Evolutionary conservation across 2,113 vertebrate species (phyloP).

Genomic region (Murina feae): DNA sequence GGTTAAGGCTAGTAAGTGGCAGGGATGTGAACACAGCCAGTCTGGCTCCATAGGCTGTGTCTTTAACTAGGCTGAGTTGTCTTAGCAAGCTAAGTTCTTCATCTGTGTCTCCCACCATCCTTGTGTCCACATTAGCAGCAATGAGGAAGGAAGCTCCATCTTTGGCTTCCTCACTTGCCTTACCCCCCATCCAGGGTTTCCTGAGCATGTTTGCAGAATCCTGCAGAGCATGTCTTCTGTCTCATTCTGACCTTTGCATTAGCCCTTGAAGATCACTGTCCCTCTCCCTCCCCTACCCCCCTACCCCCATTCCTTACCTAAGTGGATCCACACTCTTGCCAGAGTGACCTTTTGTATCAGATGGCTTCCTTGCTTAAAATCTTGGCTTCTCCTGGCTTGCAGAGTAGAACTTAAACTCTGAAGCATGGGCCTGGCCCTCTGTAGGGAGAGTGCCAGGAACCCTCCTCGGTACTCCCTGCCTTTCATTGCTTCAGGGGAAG

Average conservation of each 20-base stretch:
- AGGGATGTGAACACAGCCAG: not conserved
- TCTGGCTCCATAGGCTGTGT: not conserved
- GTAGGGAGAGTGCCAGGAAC: too few species aligned
- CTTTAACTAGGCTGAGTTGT: not conserved
- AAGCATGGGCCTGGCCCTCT: not conserved
- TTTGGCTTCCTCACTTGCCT: not conserved
- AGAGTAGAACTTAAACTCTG: not conserved
- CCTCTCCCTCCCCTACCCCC: too few species aligned
- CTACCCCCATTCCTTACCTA: too few species aligned
- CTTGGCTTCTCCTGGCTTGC: not conserved
- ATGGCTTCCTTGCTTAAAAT: not conserved
- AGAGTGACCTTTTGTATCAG: not conserved
- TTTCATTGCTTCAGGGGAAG: not conserved
- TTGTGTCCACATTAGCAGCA: not conserved
- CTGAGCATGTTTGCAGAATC: not conserved
- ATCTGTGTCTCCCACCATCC: not conserved
- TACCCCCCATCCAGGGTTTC: not conserved
- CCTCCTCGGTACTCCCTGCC: not conserved
- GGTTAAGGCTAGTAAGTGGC: not conserved
- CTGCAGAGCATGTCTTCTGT: not conserved
- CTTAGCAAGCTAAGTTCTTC: not conserved
- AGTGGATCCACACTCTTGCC: not conserved
- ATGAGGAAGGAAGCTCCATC: not conserved
- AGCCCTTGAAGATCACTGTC: not conserved
- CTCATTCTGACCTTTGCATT: not conserved